Conservation (phyloP, 2,113 vertebrate species). For the Mormyrus iriodes region DNA sequence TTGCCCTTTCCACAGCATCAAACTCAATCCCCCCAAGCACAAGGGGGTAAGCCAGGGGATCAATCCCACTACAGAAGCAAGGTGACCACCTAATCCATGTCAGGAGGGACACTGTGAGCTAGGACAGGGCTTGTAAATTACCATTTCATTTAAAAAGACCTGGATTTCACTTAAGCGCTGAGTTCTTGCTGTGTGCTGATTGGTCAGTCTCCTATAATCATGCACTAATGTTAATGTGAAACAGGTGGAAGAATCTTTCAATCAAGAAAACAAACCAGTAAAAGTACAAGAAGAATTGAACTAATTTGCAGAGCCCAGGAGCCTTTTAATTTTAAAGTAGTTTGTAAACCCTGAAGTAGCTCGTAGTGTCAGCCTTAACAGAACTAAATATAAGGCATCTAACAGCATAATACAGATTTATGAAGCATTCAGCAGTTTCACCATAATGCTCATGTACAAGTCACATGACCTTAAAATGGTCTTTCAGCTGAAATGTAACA, state of each 20-base stretch:
- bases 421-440: background rate
- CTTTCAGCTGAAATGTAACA: background rate
- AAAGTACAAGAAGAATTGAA: background rate
- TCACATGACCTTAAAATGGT: background rate
- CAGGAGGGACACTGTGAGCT: background rate
- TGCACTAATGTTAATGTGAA: background rate
- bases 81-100: background rate
- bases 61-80: background rate
- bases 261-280: background rate
- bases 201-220: background rate
- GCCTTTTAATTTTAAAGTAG: background rate
- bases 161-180: background rate
- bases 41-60: background rate
- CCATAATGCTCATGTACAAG: background rate
- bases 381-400: background rate
- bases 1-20: background rate
- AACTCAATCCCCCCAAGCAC: background rate
- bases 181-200: background rate
- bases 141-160: background rate
- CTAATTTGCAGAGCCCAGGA: background rate
- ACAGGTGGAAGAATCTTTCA: background rate
- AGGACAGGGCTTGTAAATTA: background rate
- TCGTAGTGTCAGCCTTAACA: background rate
- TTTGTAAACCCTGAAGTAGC: background rate
- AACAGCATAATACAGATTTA: background rate